Base-by-base conservation (phyloP, 2,888 invertebrate genomes). In the Cerastis leucographa region DNA sequence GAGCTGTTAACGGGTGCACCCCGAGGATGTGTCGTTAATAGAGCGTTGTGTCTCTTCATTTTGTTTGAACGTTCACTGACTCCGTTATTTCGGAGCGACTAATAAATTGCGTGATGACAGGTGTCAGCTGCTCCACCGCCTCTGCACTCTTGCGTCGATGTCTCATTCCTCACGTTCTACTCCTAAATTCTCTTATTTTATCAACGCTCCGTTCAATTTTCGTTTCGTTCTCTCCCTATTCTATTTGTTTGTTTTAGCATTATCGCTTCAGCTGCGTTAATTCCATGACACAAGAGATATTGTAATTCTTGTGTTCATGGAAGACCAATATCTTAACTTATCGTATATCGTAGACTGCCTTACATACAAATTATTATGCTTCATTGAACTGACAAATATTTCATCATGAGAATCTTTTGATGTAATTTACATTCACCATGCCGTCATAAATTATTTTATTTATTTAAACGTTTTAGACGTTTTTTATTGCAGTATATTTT, bases 31-130 rank as follows among this genome's bases (percentile, higher is more conserved):
- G 94, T 95, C 94, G 94, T 95, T 96, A 96, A 96, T 96, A 96
- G 96, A 95, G 94, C 93, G 96, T 94, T 94, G 93, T 92, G 94
- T 95, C 94, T 94, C 93, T 94, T 95, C 95, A 94, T 95, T 96
- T 96, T 96, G 95, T 96, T 94, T 94, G 94, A 95, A 92, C 95
- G 96, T 95, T 95, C 95, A 94, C 91, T 95, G 95, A 94, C 95
- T 94, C 95, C 93, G 96, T 96, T 96, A 96, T 96, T 96, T 96
- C 95, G 95, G 96, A 95, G 95, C 95, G 94, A 90, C 94, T 96
- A 96, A 96, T 96, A 96, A 96, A 96, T 96, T 95, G 96, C 95
- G 94, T 94, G 96, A 96, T 96, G 96, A 96, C 96, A 96, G 96
- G 95, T 96, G 96, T 96, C 96, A 96, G 96, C 96, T 96, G 96